Evolutionary conservation across 2,797 vertebrate species (phyloP).

Genomic region (Monodelphis domestica): DNA sequence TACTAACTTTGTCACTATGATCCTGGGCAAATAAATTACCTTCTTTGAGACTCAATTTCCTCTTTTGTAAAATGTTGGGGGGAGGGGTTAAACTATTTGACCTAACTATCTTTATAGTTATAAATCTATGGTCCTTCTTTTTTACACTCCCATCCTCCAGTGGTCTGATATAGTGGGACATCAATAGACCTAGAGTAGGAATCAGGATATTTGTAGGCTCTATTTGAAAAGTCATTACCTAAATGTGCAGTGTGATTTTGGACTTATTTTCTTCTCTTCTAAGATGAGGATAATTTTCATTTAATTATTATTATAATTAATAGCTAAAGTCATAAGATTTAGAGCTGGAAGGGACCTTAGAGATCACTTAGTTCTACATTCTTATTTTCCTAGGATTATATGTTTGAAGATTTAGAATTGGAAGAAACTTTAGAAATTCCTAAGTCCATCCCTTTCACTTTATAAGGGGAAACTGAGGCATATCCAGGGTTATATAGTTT

Average conservation of each 20-base stretch:
- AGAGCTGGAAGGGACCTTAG: neutral
- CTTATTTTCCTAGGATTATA: neutral
- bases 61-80: neutral
- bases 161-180: neutral
- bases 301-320: neutral
- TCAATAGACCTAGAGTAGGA: neutral
- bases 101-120: neutral
- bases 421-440: neutral
- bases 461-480: neutral
- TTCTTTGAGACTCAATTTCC: neutral
- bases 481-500: neutral
- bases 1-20: neutral
- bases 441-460: neutral
- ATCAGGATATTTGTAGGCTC: neutral
- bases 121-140: neutral
- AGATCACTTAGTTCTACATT: neutral
- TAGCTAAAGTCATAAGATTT: neutral
- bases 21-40: neutral
- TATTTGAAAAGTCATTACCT: neutral
- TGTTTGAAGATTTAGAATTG: neutral
- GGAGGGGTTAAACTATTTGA: neutral
- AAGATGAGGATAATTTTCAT: neutral
- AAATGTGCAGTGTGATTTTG: neutral
- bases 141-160: neutral
- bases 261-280: neutral